phyloP scores from a whole-genome alignment of 2,888 invertebrate genomes.

The Aphidius colemani region DNA sequence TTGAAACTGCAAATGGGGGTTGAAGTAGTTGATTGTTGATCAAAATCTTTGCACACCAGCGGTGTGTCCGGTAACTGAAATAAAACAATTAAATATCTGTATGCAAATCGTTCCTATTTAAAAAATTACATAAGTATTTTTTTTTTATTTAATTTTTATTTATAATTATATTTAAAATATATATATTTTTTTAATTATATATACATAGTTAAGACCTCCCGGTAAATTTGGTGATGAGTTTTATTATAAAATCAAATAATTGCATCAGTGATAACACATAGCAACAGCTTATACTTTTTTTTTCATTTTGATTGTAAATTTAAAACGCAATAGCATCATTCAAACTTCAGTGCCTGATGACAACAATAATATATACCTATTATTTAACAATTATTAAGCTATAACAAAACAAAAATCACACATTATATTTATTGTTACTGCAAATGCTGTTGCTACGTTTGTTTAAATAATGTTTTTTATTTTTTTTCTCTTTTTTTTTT shows the following conservation, averaged over 20 bases:
- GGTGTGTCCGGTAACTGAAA: slow-evolving; percentile 99
- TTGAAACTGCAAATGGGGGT: slow-evolving; percentile 97
- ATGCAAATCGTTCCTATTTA: slow-evolving; percentile 44
- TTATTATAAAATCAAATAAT: no score
- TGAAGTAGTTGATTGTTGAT: slow-evolving; percentile 80
- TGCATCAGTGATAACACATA: no score
- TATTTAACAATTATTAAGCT: slow-evolving; percentile 36
- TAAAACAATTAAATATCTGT: slow-evolving; percentile 57
- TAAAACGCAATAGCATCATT: no score
- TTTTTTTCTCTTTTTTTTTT: slow-evolving; percentile 22
- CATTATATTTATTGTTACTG: no score
- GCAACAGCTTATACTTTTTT: not conserved
- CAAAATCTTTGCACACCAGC: slow-evolving; percentile 99
- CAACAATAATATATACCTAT: slow-evolving; percentile 19
- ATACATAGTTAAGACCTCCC: not conserved
- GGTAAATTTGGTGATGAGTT: not conserved
- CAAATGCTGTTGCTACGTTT: slow-evolving; percentile 33
- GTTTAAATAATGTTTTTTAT: slow-evolving; percentile 4
- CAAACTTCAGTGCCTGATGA: no score
- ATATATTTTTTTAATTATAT: slow-evolving; percentile 29
- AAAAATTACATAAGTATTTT: slow-evolving; percentile 33
- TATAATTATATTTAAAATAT: slow-evolving; percentile 30
- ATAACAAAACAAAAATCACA: no score
- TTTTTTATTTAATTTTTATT: slow-evolving; percentile 33
- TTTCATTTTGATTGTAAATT: no score